phyloP scores from a whole-genome alignment of 1,140 invertebrate species.

The Trichomalopsis sarcophagae region DNA sequence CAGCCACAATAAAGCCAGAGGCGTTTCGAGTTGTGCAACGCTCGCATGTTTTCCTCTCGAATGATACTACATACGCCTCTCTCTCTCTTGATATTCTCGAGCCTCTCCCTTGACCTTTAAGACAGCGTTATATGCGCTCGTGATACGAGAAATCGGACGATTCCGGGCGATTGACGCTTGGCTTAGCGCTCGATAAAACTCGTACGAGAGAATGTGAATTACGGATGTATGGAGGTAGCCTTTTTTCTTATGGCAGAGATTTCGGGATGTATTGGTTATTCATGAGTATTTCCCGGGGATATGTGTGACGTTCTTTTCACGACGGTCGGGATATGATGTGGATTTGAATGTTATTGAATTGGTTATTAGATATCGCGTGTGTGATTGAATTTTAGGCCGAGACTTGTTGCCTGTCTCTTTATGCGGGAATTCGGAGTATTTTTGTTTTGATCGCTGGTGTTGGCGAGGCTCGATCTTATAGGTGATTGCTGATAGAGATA shows the following conservation, averaged over 20 bases:
- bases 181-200: constrained; percentile 25
- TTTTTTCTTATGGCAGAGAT: background rate
- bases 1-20: background rate
- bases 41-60: background rate
- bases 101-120: constrained; percentile 25
- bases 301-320: background rate
- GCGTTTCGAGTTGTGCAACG: background rate
- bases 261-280: background rate
- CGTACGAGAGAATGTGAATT: background rate
- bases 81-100: background rate
- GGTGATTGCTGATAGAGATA: too few species aligned
- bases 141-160: constrained; percentile 12
- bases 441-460: too few species aligned
- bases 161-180: constrained; percentile 22
- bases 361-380: too few species aligned
- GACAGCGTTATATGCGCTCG: background rate
- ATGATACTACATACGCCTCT: background rate
- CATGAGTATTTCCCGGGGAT: background rate
- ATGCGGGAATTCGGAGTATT: too few species aligned
- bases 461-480: too few species aligned
- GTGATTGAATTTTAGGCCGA: too few species aligned
- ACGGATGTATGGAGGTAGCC: background rate
- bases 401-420: too few species aligned
- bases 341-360: too few species aligned
- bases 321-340: too few species aligned